Evolutionary conservation across 2,888 invertebrate species (phyloP), one percentile per base, ranked within the genome.

Genomic region (Netelia fuscicornis): DNA sequence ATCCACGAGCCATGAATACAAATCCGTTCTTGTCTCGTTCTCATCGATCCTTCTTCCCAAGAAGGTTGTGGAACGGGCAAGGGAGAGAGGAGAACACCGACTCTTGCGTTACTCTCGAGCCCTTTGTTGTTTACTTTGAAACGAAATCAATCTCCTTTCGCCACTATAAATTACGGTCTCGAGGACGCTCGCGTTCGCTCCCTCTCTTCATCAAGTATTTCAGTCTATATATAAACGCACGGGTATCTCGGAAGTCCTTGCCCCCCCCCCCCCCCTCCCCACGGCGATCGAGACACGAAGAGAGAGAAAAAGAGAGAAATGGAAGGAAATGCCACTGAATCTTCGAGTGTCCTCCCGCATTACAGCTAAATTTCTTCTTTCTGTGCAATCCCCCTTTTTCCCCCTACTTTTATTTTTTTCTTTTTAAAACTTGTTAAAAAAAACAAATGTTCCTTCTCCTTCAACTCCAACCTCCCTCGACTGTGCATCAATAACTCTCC

Each of bases 101-200:
- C 52, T 52, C 25, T 13, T 9, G n/a, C 25, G 30, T 52, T 68
- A 52, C 30, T 30, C 25, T 56, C 13, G 48, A 54, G 54, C 70
- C 70, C 54, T 70, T 70, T 70, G 54, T 81, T 58, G 67, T 30
- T 62, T 52, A 20, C 42, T 25, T 54, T 58, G 1, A 60, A 64
- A 25, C 74, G 48, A 74, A 75, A 81, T 75, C 74, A 67, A 81
- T 81, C 52, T 56, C 52, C 54, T 2, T 64, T 81, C 44, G 25
- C 30, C 56, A 58, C 67, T 75, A 30, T 30, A 30, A 30, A 25
- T 48, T 42, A n/a, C 70, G 37, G 23, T 54, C 44, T 71, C 30
- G 70, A 82, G 64, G 54, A 37, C 20, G 13, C 37, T 60, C 42
- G 11, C 11, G 10, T 2, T 30, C 30, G 5, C 5, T 30, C 30